Percentiles rank a stretch among this genome's conserved stretches.
These are phyloP conservation scores for Boleophthalmus pectinirostris DNA, from an alignment of 2,113 vertebrate species.

Conservation along the genomic window DNA sequence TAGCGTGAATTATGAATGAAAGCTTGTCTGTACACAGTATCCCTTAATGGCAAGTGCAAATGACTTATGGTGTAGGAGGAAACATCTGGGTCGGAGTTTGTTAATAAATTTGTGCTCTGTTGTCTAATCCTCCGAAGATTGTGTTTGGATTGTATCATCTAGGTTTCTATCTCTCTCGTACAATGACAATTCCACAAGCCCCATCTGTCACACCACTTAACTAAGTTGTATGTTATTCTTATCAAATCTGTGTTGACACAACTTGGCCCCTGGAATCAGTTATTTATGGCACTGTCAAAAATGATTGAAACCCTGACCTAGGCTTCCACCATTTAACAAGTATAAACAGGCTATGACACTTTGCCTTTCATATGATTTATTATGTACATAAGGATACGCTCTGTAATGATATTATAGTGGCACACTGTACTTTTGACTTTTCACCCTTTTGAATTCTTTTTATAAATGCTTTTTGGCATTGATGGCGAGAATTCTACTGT, in stretches of 20 bases:
- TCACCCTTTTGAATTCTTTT: not conserved
- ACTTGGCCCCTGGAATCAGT: constrained; percentile 10
- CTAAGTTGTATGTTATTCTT: constrained; percentile 29
- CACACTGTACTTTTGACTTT: not conserved
- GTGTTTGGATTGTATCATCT: constrained; percentile 14
- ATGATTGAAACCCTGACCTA: constrained; percentile 21
- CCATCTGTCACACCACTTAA: constrained; percentile 41
- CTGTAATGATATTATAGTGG: not conserved
- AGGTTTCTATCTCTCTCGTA: constrained; percentile 24
- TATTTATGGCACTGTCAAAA: constrained; percentile 22
- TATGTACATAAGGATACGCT: not conserved
- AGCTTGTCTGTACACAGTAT: constrained; percentile 21
- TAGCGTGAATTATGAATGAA: constrained; percentile 23
- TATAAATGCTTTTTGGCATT: not conserved
- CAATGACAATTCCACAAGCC: constrained; percentile 20
- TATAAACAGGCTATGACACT: constrained; percentile 10
- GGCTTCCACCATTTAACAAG: constrained; percentile 15
- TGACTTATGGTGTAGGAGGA: constrained; percentile 52
- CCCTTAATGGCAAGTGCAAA: constrained; percentile 47
- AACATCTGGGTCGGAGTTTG: constrained; percentile 50
- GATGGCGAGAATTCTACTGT: not conserved
- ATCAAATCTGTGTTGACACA: constrained; percentile 25
- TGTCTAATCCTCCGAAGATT: constrained; percentile 22
- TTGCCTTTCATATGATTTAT: not conserved
- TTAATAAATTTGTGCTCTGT: constrained; percentile 44